Base-by-base conservation (phyloP, 2,888 invertebrate genomes). In the Drosophila quinaria region DNA sequence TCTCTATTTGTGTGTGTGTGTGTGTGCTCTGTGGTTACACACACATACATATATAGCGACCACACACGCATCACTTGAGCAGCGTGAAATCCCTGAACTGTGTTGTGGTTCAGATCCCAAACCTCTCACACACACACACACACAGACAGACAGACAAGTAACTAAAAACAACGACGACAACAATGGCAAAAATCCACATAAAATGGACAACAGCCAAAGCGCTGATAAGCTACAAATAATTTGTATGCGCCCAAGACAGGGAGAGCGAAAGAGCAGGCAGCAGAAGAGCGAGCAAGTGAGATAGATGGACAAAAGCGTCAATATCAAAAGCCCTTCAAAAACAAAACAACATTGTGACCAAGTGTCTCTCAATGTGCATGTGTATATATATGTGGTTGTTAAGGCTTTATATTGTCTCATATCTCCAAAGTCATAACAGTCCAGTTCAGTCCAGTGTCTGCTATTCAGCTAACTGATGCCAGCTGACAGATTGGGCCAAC, bases 211-310 rank as follows among this genome's bases (percentile, higher is more conserved):
- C 87, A 78, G 86, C 85, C 69, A 70, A 69, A 78, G 78, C 86
- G 90, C 85, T 87, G 86, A 86, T 86, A 86, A 86, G 90, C 86
- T 90, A 87, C 89, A 90, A 90, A 86, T 86, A 86, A 86, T 90
- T 89, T 86, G 90, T 85, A 77, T 70, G 80, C 52, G 62, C 54
- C 62, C 59, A 29, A 69, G 70, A 54, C 31, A 56, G 39, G 1
- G 0, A 51, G 2, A n/a, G 9, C 9, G 60, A 39, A 46, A 44
- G 59, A 29, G 42, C 25, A 22, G 22, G 22, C 22, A 19, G 19
- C 19, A 33, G 15, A 33, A 33, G 31, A 9, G 22, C 47, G 17
- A 39, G 49, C n/a, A 1, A n/a, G 49, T 17, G 37, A 10, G 9
- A 41, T 19, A 47, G 25, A 17, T 63, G 63, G 69, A 78, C 74